These are phyloP conservation scores for Plebejus argus DNA, from an alignment of 2,888 invertebrate genomes.

Conservation along the genomic window DNA sequence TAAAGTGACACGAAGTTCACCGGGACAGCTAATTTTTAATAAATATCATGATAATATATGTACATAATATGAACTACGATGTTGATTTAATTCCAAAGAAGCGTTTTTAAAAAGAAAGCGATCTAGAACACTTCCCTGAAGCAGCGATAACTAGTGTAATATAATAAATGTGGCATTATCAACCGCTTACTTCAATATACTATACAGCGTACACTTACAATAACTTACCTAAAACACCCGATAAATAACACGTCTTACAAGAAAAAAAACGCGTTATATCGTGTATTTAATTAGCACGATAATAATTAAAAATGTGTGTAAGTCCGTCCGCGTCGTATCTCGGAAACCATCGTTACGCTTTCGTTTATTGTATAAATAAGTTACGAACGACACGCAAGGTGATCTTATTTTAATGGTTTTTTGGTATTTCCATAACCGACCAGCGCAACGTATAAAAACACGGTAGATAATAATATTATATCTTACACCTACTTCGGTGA, in stretches of 20 bases:
- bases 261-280: not conserved
- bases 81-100: too few relatives aligned
- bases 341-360: constrained; percentile 26
- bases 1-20: too few relatives aligned
- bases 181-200: not conserved
- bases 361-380: constrained; percentile 28
- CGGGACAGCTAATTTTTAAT: too few relatives aligned
- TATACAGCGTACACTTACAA: not conserved
- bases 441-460: too few relatives aligned
- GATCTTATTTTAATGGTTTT: constrained; percentile 13
- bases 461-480: too few relatives aligned
- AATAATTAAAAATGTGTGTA: not conserved
- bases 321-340: not conserved
- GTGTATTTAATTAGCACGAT: constrained; percentile 2
- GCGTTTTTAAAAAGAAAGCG: not conserved
- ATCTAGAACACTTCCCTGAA: not conserved
- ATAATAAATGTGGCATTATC: not conserved
- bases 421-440: not conserved
- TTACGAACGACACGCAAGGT: not conserved
- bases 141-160: not conserved
- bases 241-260: not conserved
- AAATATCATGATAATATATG: too few relatives aligned
- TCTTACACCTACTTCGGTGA: too few relatives aligned
- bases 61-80: too few relatives aligned
- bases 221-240: not conserved